Conservation (phyloP, 2,797 vertebrate species). For the Leptoclinus maculatus region DNA sequence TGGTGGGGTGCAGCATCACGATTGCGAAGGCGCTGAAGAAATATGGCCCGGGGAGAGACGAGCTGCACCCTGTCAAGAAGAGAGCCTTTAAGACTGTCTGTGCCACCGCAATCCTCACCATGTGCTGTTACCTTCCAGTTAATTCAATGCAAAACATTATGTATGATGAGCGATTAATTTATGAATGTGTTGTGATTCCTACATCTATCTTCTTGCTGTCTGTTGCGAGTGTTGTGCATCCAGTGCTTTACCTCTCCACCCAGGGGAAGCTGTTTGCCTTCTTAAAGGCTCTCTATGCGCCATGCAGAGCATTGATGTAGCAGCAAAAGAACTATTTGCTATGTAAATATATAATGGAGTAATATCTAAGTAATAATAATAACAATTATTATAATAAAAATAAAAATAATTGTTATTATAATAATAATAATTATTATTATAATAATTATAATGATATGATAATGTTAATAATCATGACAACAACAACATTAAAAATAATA, state of each 20-base stretch:
- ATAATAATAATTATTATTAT: too few relatives aligned
- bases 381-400: not conserved
- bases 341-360: not conserved
- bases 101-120: not conserved
- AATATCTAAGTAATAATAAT: not conserved
- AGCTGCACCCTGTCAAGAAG: constrained; percentile 49
- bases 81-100: constrained; percentile 39
- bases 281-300: not conserved
- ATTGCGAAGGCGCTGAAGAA: constrained; percentile 29
- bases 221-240: constrained; percentile 46
- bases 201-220: not conserved
- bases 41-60: constrained; percentile 17
- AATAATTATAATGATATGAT: too few relatives aligned
- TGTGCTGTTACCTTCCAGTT: constrained; percentile 38
- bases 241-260: constrained; percentile 47
- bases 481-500: too few relatives aligned
- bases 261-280: constrained; percentile 16
- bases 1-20: not conserved
- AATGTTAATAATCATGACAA: too few relatives aligned
- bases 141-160: accelerated
- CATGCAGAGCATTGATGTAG: not conserved
- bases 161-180: accelerated
- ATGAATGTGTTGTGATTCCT: accelerated
- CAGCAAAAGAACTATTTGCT: not conserved
- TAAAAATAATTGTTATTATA: too few relatives aligned